phyloP scores from a whole-genome alignment of 2,888 invertebrate genomes.

The Apeira syringaria region DNA sequence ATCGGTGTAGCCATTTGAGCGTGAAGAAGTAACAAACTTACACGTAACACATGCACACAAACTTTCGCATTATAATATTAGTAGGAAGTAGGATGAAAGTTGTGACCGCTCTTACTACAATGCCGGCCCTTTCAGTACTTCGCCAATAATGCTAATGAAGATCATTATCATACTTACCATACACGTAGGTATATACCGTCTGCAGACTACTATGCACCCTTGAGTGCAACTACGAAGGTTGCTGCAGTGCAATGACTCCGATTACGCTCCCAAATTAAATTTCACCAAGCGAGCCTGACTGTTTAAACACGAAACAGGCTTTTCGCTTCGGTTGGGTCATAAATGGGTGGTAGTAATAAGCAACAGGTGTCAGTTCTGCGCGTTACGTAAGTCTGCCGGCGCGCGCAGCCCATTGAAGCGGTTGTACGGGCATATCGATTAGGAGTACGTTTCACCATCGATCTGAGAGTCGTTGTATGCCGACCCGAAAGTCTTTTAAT shows the following conservation, averaged over 20 bases:
- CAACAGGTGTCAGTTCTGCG: slow-evolving; percentile 76
- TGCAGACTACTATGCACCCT: slow-evolving; percentile 76
- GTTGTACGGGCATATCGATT: slow-evolving; percentile 76
- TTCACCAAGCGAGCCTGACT: slow-evolving; percentile 25
- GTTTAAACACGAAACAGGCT: slow-evolving; percentile 39
- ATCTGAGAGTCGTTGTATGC: slow-evolving; percentile 57
- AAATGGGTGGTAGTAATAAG: slow-evolving; percentile 71
- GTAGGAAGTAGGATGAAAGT: slow-evolving; percentile 31
- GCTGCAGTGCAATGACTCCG: slow-evolving; percentile 76
- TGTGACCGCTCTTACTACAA: slow-evolving; percentile 30
- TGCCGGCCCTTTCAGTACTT: slow-evolving; percentile 42
- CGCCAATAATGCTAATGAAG: slow-evolving; percentile 66
- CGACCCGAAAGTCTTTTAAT: slow-evolving; percentile 60
- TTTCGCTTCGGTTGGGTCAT: slow-evolving; percentile 55
- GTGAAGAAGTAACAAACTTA: too few relatives aligned
- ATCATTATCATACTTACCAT: slow-evolving; percentile 75
- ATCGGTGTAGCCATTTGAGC: too few relatives aligned
- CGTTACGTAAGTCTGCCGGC: slow-evolving; percentile 74
- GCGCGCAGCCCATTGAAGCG: slow-evolving; percentile 77
- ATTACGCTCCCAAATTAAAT: slow-evolving; percentile 55
- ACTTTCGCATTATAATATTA: too few relatives aligned
- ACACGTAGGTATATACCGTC: slow-evolving; percentile 47
- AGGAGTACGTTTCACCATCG: slow-evolving; percentile 66
- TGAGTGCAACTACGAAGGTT: slow-evolving; percentile 80
- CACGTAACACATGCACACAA: too few relatives aligned